Evolutionary conservation across 1,140 invertebrate genomes (phyloP).

Genomic region (Drosophila asahinai): DNA sequence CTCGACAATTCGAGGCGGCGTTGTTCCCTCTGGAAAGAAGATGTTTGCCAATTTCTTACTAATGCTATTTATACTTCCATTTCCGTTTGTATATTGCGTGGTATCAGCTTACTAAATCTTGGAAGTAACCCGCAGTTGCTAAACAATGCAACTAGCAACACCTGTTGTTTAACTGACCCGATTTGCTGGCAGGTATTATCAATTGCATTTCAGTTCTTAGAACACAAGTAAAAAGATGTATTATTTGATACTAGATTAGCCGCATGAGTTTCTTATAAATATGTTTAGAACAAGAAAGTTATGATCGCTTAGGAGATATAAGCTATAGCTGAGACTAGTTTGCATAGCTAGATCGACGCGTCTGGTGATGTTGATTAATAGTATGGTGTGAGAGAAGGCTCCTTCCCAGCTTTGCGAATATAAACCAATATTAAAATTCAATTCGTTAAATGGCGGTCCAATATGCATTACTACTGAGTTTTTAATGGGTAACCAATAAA

Average conservation of each 20-base stretch:
- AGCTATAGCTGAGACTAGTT: too few relatives aligned
- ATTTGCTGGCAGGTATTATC: neutral
- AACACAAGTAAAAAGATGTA: neutral
- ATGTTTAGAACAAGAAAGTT: neutral
- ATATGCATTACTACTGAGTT: neutral
- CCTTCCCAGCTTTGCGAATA: too few relatives aligned
- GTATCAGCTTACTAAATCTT: slow-evolving; percentile 29
- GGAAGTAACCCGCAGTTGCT: slow-evolving; percentile 11
- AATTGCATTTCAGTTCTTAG: neutral
- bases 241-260: neutral
- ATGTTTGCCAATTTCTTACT: slow-evolving; percentile 29
- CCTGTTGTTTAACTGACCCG: neutral
- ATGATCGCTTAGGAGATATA: neutral
- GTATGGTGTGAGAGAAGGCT: too few relatives aligned
- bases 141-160: slow-evolving; percentile 17
- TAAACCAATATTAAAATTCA: too few relatives aligned
- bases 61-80: slow-evolving; percentile 15
- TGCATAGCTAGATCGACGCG: neutral
- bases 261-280: neutral
- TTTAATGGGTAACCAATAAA: slow-evolving; percentile 7
- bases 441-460: neutral
- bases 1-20: slow-evolving; percentile 23
- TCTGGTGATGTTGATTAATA: neutral
- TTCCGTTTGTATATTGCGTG: slow-evolving; percentile 33
- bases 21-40: slow-evolving; percentile 5